phyloP scores from a whole-genome alignment of 2,888 invertebrate species.

The Uloborus plumipes region DNA sequence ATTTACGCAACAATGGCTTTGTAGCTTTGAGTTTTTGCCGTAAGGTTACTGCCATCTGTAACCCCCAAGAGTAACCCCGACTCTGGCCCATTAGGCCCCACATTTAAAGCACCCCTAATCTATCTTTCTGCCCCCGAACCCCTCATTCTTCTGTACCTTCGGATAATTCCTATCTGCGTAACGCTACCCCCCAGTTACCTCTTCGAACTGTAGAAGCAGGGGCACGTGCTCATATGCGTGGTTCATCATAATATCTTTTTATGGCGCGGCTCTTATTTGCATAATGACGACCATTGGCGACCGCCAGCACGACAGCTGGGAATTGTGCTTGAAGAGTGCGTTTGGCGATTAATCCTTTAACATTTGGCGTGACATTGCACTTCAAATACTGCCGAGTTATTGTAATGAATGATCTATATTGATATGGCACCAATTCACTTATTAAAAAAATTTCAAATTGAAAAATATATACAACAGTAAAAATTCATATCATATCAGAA shows the following conservation, averaged over 20 bases:
- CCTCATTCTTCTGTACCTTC: slow-evolving; percentile 1
- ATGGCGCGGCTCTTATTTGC: slow-evolving; percentile 53
- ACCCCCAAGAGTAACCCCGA: slow-evolving; percentile 36
- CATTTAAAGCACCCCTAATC: slow-evolving; percentile 32
- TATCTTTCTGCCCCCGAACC: background rate
- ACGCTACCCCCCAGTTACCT: slow-evolving; percentile 2
- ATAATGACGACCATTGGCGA: slow-evolving; percentile 60
- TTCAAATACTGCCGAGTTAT: too few relatives aligned
- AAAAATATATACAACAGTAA: too few relatives aligned
- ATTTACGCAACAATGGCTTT: slow-evolving; percentile 54
- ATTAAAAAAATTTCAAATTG: too few relatives aligned
- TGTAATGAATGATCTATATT: too few relatives aligned
- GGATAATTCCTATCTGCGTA: slow-evolving; percentile 15
- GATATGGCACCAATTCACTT: too few relatives aligned
- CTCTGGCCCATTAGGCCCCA: slow-evolving; percentile 40
- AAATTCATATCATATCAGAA: too few relatives aligned
- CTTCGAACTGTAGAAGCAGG: slow-evolving; percentile 24
- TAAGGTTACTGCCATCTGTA: slow-evolving; percentile 16
- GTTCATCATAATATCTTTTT: slow-evolving; percentile 59
- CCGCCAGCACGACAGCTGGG: slow-evolving; percentile 45
- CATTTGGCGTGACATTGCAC: too few relatives aligned
- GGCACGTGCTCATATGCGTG: slow-evolving; percentile 36
- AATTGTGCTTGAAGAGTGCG: slow-evolving; percentile 12
- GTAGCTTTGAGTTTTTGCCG: slow-evolving; percentile 23
- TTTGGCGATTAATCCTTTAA: background rate